Conservation (phyloP, 2,797 vertebrate genomes). For the Nannoperca australis region DNA sequence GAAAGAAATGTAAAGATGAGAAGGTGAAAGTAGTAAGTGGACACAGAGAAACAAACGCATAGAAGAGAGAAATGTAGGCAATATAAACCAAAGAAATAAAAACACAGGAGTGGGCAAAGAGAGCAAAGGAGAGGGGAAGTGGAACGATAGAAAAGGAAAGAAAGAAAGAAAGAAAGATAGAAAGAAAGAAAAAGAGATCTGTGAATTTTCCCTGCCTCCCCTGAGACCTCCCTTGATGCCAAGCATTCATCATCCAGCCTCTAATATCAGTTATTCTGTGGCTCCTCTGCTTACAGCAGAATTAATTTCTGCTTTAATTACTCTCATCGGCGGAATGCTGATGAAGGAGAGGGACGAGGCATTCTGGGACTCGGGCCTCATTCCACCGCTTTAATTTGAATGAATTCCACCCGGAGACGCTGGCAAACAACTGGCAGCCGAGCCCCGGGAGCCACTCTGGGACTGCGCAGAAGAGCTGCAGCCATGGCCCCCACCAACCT, state of each 20-base stretch:
- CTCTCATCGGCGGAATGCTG: constrained; percentile 99
- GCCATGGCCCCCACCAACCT: constrained; percentile 83
- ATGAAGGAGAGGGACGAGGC: constrained; percentile 99
- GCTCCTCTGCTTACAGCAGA: constrained; percentile 99
- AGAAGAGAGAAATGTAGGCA: constrained; percentile 25
- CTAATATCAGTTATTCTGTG: constrained; percentile 99
- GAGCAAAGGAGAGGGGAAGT: constrained; percentile 31
- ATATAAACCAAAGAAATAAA: constrained; percentile 31
- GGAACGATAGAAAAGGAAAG: constrained; percentile 33
- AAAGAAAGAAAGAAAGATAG: constrained; percentile 54
- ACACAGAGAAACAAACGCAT: constrained; percentile 13
- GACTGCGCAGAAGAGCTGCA: constrained; percentile 86
- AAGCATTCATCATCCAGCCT: constrained; percentile 99
- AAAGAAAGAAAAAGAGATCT: constrained; percentile 78
- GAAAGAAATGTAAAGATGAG: constrained; percentile 58
- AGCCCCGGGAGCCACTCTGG: constrained; percentile 95
- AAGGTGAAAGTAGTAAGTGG: constrained; percentile 21
- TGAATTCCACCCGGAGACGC: constrained; percentile 98
- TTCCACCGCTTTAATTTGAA: constrained; percentile 99
- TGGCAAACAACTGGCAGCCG: constrained; percentile 99
- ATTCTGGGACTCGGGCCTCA: constrained; percentile 99
- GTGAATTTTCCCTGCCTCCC: constrained; percentile 85
- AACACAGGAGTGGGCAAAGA: constrained; percentile 36
- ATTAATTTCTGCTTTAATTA: constrained; percentile 99
- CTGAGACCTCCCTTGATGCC: constrained; percentile 99